These are phyloP conservation scores for Drosophila sordidula DNA, from an alignment of 2,888 invertebrate species.

Conservation along the genomic window DNA sequence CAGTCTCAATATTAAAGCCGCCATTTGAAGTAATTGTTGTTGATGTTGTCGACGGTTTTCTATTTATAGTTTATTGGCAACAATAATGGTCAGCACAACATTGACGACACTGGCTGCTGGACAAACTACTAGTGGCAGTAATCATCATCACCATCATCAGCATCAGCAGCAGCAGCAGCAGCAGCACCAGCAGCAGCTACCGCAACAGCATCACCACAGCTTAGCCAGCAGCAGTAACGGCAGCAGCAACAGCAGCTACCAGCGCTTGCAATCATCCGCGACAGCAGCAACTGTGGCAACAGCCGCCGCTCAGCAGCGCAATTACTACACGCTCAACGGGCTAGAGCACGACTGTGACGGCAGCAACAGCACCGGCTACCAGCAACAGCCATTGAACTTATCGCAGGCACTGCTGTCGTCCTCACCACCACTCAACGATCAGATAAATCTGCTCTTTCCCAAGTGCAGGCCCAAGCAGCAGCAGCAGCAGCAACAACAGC, in stretches of 20 bases:
- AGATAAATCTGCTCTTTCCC: constrained; percentile 93
- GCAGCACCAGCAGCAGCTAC: constrained; percentile 60
- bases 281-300: constrained; percentile 22
- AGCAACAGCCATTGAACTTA: constrained; percentile 65
- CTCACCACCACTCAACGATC: constrained; percentile 87
- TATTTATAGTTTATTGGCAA: constrained; percentile 82
- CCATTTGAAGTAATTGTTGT: not conserved
- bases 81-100: constrained; percentile 86
- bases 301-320: constrained; percentile 42
- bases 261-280: constrained; percentile 44
- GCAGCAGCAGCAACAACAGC: constrained; percentile 40
- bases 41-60: not conserved
- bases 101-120: constrained; percentile 85
- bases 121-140: constrained; percentile 84
- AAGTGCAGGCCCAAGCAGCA: constrained; percentile 91
- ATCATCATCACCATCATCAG: constrained; percentile 74
- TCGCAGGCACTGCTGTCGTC: constrained; percentile 85
- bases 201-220: constrained; percentile 43
- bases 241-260: constrained; percentile 37
- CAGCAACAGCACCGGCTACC: constrained; percentile 40
- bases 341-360: constrained; percentile 57
- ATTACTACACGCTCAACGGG: constrained; percentile 52
- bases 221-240: constrained; percentile 46
- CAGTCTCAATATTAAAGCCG: constrained; percentile 2
- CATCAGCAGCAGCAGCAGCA: constrained; percentile 66